Base-by-base conservation (phyloP, 35 echinoderm and acorn worm species). In the Nesometra sesokonis region DNA sequence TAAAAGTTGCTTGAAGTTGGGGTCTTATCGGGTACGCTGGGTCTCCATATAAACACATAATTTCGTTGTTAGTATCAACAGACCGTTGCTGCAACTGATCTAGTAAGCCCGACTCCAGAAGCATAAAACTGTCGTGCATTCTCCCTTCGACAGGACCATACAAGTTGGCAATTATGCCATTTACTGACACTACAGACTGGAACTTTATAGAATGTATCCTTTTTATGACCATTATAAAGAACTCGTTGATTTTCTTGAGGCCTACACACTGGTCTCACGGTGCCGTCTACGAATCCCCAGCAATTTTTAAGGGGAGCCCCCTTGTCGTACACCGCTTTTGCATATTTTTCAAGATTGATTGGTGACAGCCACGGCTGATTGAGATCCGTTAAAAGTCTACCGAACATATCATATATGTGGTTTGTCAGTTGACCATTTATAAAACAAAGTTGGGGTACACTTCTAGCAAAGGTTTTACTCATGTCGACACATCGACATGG, bases 211-310 rank as follows among this genome's bases (percentile, higher is more conserved):
- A 30, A n/a, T 83, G 81, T 38, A 83, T 11, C 36, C 34, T 9
- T 76, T 79, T 87, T 87, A 37, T 87, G 85, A 33, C 85, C 77
- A 78, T 79, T 87, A 37, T 35, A 87, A 34, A 77, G 0, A 7
- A 87, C 23, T 31, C 76, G 3, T 31, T 87, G 57, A 31, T 37
- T 78, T 78, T 87, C 21, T 37, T 9, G 31, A 27, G 85, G 85
- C 29, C 87, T 77, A 27, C 78, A 88, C 11, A 82, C 36, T 32
- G 87, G 9, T 30, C 87, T 40, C 3, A 88, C 87, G 9, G 87
- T 88, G 0, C 87, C 87, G 31, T 88, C 87, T n/a, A 83, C 33
- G 57, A 89, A 89, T 3, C 80, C 87, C 79, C 79, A 83, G 33
- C 80, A 89, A 47, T 89, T 83, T 5, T 40, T n/a, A 37, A 83